Evolutionary conservation across 2,888 invertebrate species (phyloP).

Genomic region (Idaea aversata): DNA sequence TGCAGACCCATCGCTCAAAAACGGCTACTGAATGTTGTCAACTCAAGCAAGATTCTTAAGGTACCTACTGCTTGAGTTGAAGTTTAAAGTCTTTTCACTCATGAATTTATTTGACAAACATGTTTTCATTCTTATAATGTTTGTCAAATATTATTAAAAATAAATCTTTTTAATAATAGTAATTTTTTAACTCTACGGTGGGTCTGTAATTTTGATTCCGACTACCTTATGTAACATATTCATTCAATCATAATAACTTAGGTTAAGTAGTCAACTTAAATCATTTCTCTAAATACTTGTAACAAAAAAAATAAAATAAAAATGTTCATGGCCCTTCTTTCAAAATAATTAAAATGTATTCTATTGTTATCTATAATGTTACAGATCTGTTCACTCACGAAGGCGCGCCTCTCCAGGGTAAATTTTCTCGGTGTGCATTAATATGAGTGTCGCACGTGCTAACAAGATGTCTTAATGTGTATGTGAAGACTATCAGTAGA

Average conservation of each 20-base stretch:
- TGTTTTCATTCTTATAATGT: slow-evolving; percentile 43
- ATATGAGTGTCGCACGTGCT: too few species aligned
- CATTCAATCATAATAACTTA: slow-evolving; percentile 37
- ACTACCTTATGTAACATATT: slow-evolving; percentile 63
- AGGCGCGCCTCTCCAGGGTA: too few species aligned
- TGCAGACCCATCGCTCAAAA: too few species aligned
- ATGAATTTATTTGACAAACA: background rate
- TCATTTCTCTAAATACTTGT: slow-evolving; percentile 44
- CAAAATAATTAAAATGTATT: slow-evolving; percentile 43
- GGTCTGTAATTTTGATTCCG: slow-evolving; percentile 47
- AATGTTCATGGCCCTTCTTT: slow-evolving; percentile 32
- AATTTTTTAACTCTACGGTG: slow-evolving; percentile 26
- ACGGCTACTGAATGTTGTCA: too few species aligned
- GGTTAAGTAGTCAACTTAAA: slow-evolving; percentile 64
- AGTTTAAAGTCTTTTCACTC: too few species aligned
- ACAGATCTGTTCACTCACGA: too few species aligned
- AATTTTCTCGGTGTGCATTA: too few species aligned
- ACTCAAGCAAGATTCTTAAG: slow-evolving; percentile 19
- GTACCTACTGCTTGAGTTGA: slow-evolving; percentile 29
- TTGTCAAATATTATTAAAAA: too few species aligned
- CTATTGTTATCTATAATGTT: slow-evolving; percentile 39
- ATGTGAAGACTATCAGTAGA: too few species aligned
- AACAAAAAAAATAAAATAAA: slow-evolving; percentile 28
- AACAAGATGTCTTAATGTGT: too few species aligned
- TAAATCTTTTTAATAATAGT: slow-evolving; percentile 47